Evolutionary conservation across 2,888 invertebrate species (phyloP).

Genomic region (Anaspis maculata): DNA sequence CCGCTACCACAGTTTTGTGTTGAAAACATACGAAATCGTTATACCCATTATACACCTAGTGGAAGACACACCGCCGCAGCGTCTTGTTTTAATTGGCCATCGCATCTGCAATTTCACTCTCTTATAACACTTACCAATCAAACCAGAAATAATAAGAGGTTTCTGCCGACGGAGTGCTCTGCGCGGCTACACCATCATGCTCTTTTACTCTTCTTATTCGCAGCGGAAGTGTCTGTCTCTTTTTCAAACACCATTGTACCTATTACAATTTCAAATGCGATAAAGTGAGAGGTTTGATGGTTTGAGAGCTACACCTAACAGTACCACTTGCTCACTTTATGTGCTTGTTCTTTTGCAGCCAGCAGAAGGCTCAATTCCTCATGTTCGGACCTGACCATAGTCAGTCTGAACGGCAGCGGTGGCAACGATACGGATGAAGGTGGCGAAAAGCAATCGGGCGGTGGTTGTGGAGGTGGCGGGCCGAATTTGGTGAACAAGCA

Average conservation of each 20-base stretch:
- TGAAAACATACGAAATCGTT: no score
- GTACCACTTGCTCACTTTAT: slow-evolving; percentile 8
- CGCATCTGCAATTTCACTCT: slow-evolving; percentile 18
- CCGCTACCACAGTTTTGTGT: no score
- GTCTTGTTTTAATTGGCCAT: slow-evolving; percentile 11
- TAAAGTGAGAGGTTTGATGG: slow-evolving; percentile 14
- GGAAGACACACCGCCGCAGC: no score
- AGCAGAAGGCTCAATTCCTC: slow-evolving; percentile 40
- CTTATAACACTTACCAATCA: slow-evolving; percentile 35
- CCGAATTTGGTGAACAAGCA: slow-evolving; percentile 74
- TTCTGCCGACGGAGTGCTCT: slow-evolving; percentile 10
- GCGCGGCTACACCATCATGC: no score
- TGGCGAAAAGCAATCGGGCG: no score
- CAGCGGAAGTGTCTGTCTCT: no score
- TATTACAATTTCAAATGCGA: slow-evolving; percentile 11
- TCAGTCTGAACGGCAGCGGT: slow-evolving; percentile 43
- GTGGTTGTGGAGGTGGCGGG: slow-evolving; percentile 35
- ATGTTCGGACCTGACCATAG: slow-evolving; percentile 42
- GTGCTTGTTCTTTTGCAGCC: no score
- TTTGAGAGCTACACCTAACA: no score
- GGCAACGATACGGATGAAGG: slow-evolving; percentile 44
- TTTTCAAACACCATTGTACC: no score
- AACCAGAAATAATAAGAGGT: slow-evolving; percentile 25
- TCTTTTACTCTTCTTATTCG: no score
- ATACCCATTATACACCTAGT: no score